A percentile compares a stretch with the other conserved stretches of the same genome.
These are phyloP conservation scores for Oncorhynchus tshawytscha DNA, from an alignment of 2,113 vertebrate species.

Conservation along the genomic window DNA sequence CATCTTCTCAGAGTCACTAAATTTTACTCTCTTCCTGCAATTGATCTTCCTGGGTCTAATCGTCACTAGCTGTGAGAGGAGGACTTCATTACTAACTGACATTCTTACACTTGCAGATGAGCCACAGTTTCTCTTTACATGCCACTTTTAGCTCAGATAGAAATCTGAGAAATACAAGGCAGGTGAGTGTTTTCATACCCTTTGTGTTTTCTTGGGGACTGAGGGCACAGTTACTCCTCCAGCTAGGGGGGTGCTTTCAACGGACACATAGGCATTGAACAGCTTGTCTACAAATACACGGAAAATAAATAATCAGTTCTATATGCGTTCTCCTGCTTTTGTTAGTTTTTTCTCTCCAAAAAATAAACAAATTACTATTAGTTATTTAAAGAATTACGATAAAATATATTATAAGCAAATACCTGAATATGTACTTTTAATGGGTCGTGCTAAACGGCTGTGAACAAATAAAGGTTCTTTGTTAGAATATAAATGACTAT, in stretches of 20 bases:
- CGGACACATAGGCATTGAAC: neutral
- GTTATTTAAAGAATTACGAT: neutral
- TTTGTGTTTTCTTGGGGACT: slow-evolving; percentile 7
- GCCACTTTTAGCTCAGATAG: neutral
- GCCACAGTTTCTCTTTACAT: too few species aligned
- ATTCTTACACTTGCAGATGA: neutral
- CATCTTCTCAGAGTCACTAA: slow-evolving; percentile 45
- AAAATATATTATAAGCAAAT: neutral
- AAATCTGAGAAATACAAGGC: neutral
- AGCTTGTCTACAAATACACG: slow-evolving; percentile 4
- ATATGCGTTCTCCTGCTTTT: neutral
- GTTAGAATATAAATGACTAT: too few species aligned
- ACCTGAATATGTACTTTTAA: neutral
- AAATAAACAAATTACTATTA: too few species aligned
- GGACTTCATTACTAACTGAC: slow-evolving; percentile 4
- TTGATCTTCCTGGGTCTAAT: slow-evolving; percentile 3
- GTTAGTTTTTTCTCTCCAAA: neutral
- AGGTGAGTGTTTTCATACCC: neutral
- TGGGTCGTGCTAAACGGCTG: too few species aligned
- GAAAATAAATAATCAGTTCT: neutral
- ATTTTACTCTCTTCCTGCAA: slow-evolving; percentile 60
- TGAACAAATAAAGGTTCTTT: too few species aligned
- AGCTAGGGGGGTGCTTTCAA: neutral
- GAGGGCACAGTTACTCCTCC: neutral
- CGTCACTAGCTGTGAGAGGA: slow-evolving; percentile 22